These are phyloP conservation scores for Rhinichthys klamathensis DNA, from an alignment of 2,113 vertebrate species.

Conservation along the genomic window DNA sequence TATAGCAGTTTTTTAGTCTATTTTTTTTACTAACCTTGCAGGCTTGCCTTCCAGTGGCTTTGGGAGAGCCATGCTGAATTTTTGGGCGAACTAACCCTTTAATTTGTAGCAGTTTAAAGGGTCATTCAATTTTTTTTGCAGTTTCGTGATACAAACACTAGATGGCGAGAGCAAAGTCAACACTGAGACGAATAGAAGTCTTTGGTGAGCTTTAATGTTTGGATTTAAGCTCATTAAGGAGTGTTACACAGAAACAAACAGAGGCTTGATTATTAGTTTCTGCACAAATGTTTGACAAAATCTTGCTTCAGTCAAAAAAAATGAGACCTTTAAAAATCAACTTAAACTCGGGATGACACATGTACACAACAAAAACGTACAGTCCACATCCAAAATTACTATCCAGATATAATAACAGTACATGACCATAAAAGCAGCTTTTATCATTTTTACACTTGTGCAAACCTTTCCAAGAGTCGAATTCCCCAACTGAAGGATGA, in stretches of 20 bases:
- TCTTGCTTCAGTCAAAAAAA: background rate
- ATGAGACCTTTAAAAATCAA: background rate
- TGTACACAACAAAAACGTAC: background rate
- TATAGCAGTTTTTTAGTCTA: too few relatives aligned
- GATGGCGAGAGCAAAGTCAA: background rate
- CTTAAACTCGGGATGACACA: background rate
- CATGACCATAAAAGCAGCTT: slow-evolving; percentile 49
- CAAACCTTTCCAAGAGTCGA: slow-evolving; percentile 48
- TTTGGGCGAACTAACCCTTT: too few relatives aligned
- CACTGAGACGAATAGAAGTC: background rate
- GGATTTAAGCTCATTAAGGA: background rate
- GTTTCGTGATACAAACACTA: background rate
- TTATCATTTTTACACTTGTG: slow-evolving; percentile 49
- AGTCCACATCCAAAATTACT: background rate
- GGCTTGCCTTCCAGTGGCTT: too few relatives aligned
- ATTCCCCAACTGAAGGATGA: slow-evolving; percentile 39
- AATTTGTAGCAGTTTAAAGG: too few relatives aligned
- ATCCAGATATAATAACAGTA: slow-evolving; percentile 19
- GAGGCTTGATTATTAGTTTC: background rate
- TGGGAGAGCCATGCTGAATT: too few relatives aligned
- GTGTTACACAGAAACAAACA: background rate
- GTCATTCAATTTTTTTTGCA: background rate
- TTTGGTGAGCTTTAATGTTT: slow-evolving; percentile 34
- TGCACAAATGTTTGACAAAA: background rate
- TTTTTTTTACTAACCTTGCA: too few relatives aligned